Evolutionary conservation across 2,797 vertebrate genomes (phyloP), one percentile per base, ranked within the genome.

Genomic region (Limnodromus scolopaceus): DNA sequence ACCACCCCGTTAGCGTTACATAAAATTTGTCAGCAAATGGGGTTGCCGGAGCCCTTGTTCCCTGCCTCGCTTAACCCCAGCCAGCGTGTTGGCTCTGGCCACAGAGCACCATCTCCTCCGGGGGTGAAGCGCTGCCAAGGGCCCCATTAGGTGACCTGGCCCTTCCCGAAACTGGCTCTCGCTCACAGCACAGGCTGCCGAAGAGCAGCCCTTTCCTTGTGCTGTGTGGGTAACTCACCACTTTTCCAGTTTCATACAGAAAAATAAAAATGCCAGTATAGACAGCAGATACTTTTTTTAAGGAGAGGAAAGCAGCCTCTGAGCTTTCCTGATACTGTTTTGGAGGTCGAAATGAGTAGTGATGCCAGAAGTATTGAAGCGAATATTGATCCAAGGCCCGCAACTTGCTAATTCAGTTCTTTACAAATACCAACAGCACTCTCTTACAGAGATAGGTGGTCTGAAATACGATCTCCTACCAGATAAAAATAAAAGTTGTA

Each of bases 1-100:
- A 7, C 48, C 23, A 2, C 13, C 13, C 19, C 24, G 2, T 13
- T 9, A 39, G 11, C 28, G 2, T 9, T 8, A 4, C 1, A 2
- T 19, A 9, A 38, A 27, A 27, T 10, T 8, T 8, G 36, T 39
- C 54, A 45, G 49, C 58, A 49, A 6, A 25, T 2, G 27, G 1
- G 10, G 16, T 0, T 22, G 32, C 4, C 1, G 0, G 25, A 54
- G 34, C 27, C 46, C 2, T 17, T 6, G 0, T 28, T 28, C 13
- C 30, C 65, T 13, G 24, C 9, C 18, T 45, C 10, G 0, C 9
- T 23, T 6, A 13, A 11, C 12, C 27, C 46, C 39, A 10, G 7
- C n/a, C 8, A 4, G 17, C 28, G 1, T 1, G 1, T 30, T 38
- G 3, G 1, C 14, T 16, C 18, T 4, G 39, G 7, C 3, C 4